These are phyloP conservation scores for Ostrea denselamellosa DNA, from an alignment of 1,140 invertebrate genomes.

Conservation along the genomic window DNA sequence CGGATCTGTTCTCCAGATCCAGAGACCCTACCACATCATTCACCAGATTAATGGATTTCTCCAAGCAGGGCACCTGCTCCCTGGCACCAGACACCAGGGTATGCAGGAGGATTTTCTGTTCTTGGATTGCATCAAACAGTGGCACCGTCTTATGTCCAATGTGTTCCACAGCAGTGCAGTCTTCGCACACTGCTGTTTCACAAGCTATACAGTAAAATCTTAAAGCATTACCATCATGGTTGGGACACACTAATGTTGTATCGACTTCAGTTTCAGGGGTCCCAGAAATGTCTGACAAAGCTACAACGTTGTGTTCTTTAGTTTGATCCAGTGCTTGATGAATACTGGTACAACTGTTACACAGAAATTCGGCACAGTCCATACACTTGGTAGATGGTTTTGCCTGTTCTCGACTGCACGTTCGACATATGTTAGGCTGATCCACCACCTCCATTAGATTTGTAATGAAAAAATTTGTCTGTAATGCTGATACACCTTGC, in stretches of 20 bases:
- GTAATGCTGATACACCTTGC: slow-evolving; percentile 80
- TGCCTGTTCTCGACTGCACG: slow-evolving; percentile 65
- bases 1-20: slow-evolving; percentile 71
- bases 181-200: slow-evolving; percentile 81
- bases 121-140: slow-evolving; percentile 80
- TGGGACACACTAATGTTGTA: slow-evolving; percentile 74
- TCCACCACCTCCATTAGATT: slow-evolving; percentile 79
- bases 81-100: slow-evolving; percentile 78
- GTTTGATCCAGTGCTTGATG: slow-evolving; percentile 55
- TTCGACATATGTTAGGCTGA: slow-evolving; percentile 68
- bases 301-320: slow-evolving; percentile 53
- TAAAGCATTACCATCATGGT: slow-evolving; percentile 78
- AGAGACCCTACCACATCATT: slow-evolving; percentile 74
- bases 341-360: slow-evolving; percentile 63
- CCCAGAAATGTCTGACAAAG: slow-evolving; percentile 48
- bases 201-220: slow-evolving; percentile 81
- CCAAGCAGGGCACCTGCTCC: slow-evolving; percentile 78
- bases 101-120: slow-evolving; percentile 78
- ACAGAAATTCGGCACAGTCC: slow-evolving; percentile 76
- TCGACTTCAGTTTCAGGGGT: slow-evolving; percentile 41
- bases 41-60: slow-evolving; percentile 78
- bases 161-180: slow-evolving; percentile 81
- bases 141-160: slow-evolving; percentile 79
- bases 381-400: slow-evolving; percentile 75
- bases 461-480: slow-evolving; percentile 80